These are phyloP conservation scores for Pemphredon lugubris DNA, from an alignment of 2,888 invertebrate species.

Conservation along the genomic window DNA sequence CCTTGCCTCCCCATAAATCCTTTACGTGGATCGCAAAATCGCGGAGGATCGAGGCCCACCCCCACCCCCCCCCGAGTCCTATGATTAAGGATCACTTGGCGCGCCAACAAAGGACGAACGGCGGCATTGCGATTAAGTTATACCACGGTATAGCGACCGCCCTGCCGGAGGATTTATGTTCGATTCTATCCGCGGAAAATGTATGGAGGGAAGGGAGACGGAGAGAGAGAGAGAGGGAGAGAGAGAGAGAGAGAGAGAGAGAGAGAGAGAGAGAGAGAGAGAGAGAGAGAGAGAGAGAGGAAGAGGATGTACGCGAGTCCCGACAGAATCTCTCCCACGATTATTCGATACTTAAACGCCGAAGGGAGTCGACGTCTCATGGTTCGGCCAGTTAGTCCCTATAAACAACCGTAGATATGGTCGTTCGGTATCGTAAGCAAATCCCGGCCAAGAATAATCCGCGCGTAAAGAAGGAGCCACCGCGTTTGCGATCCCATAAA, in stretches of 20 bases:
- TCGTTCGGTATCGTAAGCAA: too few relatives aligned
- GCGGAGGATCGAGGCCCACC: neutral
- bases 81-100: conserved; percentile 23
- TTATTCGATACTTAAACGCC: conserved; percentile 30
- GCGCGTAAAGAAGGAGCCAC: too few relatives aligned
- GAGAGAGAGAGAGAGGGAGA: neutral
- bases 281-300: neutral
- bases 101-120: conserved; percentile 13
- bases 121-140: conserved; percentile 52
- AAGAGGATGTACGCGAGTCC: conserved; percentile 9
- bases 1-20: neutral
- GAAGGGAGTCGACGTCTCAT: neutral
- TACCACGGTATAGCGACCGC: conserved; percentile 36
- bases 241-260: neutral
- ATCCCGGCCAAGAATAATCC: too few relatives aligned
- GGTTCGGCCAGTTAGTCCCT: too few relatives aligned
- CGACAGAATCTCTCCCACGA: conserved; percentile 38
- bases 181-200: conserved; percentile 30
- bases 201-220: too few relatives aligned
- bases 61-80: too few relatives aligned
- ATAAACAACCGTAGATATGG: neutral
- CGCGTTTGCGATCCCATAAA: too few relatives aligned
- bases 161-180: conserved; percentile 56
- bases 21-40: neutral
- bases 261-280: neutral